These are phyloP conservation scores for Phylloscopus trochiloides DNA, from an alignment of 2,113 vertebrate genomes.

Conservation along the genomic window DNA sequence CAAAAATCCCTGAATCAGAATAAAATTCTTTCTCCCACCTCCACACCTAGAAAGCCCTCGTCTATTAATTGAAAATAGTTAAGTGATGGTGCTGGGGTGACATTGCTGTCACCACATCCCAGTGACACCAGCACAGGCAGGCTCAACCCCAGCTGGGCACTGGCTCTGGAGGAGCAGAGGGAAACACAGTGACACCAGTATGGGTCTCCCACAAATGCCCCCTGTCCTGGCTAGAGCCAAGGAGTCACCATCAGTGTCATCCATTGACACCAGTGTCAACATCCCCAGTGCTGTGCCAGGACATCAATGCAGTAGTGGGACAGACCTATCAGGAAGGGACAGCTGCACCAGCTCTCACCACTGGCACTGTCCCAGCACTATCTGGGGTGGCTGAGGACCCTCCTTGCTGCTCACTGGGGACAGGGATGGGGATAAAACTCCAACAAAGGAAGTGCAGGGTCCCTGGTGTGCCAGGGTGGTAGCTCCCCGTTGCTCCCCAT, in stretches of 20 bases:
- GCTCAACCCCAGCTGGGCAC: background rate
- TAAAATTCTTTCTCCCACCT: background rate
- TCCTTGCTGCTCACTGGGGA: background rate
- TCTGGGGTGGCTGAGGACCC: background rate
- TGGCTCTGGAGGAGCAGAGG: background rate
- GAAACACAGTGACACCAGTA: background rate
- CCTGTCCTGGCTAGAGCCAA: background rate
- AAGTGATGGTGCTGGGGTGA: background rate
- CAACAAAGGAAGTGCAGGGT: accelerated
- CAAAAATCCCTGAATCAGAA: background rate
- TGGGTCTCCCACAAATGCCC: background rate
- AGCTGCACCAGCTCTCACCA: background rate
- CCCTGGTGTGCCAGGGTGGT: background rate
- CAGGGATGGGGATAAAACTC: background rate
- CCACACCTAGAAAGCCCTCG: background rate
- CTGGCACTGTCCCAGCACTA: background rate
- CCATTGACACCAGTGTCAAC: background rate
- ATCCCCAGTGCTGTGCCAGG: background rate
- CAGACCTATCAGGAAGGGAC: background rate
- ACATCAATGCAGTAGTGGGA: accelerated
- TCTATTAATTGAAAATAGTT: background rate
- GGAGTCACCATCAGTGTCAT: background rate
- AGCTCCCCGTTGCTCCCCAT: accelerated
- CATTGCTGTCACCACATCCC: background rate
- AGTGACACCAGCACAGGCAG: background rate